Conservation (phyloP, 2,797 vertebrate genomes). For the Lacerta agilis region DNA sequence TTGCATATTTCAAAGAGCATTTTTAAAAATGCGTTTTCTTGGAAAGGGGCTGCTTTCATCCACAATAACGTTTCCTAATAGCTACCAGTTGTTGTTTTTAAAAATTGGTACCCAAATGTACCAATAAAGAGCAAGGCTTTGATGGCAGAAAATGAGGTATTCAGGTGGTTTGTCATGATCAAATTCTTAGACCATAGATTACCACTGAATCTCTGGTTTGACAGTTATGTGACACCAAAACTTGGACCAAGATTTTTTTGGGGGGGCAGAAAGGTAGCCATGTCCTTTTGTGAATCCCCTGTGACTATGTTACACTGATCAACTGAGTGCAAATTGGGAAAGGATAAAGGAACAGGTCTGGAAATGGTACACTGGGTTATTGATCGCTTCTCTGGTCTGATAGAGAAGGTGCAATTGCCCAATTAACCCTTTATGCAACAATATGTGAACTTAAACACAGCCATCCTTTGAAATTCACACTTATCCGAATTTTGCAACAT, state of each 20-base stretch:
- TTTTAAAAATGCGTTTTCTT: not conserved
- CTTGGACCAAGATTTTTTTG: not conserved
- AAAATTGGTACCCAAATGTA: not conserved
- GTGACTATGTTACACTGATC: not conserved
- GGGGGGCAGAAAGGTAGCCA: not conserved
- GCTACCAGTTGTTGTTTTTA: not conserved
- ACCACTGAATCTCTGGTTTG: not conserved
- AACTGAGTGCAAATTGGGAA: too few species aligned
- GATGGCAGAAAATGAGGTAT: not conserved
- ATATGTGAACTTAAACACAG: too few species aligned
- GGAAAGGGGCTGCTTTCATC: conserved; percentile 5
- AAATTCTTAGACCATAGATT: not conserved
- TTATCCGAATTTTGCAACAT: too few species aligned
- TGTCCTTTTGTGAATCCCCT: not conserved
- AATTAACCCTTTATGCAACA: too few species aligned
- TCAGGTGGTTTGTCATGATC: not conserved
- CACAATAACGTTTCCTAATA: not conserved
- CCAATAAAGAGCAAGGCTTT: not conserved
- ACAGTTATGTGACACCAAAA: not conserved
- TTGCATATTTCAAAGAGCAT: conserved; percentile 10
- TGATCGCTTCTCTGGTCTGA: too few species aligned
- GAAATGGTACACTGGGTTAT: too few species aligned
- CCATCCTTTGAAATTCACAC: too few species aligned
- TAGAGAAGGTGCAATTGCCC: too few species aligned
- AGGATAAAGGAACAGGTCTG: too few species aligned